Evolutionary conservation across 2,113 vertebrate species (phyloP).

Genomic region (Calypte anna): DNA sequence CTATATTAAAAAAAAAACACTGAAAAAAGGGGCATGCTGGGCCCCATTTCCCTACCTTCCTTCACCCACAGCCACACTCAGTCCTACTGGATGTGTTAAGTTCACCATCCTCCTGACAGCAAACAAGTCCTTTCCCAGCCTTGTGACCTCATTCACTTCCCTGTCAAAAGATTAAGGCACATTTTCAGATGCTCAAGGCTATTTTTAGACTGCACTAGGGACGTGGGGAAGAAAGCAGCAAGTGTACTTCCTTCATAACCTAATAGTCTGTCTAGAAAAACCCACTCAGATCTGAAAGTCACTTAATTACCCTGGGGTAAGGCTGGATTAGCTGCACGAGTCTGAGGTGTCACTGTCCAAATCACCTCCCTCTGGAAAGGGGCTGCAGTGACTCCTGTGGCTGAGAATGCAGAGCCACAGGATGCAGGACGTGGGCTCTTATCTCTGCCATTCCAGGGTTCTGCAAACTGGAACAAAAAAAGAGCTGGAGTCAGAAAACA

Average conservation of each 20-base stretch:
- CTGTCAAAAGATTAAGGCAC: constrained; percentile 51
- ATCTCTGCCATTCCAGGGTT: background rate
- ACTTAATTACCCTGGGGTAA: constrained; percentile 23
- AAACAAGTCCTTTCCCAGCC: background rate
- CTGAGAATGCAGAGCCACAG: constrained; percentile 6
- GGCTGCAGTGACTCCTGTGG: constrained; percentile 28
- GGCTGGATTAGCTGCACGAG: background rate
- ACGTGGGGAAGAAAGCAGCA: background rate
- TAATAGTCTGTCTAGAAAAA: constrained; percentile 72
- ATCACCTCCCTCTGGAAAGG: constrained; percentile 31
- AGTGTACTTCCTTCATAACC: constrained; percentile 1
- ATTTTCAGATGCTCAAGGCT: constrained; percentile 56
- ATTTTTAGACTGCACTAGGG: constrained; percentile 38
- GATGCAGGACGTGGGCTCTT: background rate
- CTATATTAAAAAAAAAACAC: background rate
- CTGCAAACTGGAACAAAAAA: background rate
- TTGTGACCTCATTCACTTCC: constrained; percentile 55
- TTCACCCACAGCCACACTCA: background rate
- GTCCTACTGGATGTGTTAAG: background rate
- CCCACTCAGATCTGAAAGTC: constrained; percentile 8
- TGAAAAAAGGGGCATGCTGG: background rate
- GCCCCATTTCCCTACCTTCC: background rate
- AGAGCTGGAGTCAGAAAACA: background rate
- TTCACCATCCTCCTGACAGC: background rate
- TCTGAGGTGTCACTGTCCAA: background rate